These are phyloP conservation scores for Sesia bembeciformis DNA, from an alignment of 2,888 invertebrate species.

Conservation along the genomic window DNA sequence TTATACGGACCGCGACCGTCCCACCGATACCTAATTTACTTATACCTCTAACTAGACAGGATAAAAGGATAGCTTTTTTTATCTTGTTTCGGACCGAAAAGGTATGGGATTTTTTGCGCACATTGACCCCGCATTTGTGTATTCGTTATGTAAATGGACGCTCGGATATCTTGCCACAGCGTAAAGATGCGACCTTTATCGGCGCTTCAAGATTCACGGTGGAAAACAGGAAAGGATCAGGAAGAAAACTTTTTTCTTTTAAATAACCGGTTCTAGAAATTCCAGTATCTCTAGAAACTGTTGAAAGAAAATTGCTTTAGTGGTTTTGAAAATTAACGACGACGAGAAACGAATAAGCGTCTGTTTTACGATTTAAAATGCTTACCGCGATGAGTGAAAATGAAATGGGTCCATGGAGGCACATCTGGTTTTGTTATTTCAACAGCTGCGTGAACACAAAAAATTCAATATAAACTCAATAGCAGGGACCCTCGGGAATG, in stretches of 20 bases:
- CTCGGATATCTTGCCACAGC: not conserved
- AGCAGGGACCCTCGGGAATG: slow-evolving; percentile 32
- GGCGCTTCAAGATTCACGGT: not conserved
- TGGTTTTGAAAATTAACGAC: not conserved
- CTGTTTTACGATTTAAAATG: not conserved
- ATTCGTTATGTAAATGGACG: not conserved
- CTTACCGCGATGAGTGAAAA: slow-evolving; percentile 7
- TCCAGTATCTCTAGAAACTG: too few relatives aligned
- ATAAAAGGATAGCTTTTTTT: slow-evolving; percentile 13
- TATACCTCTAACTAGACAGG: slow-evolving; percentile 20
- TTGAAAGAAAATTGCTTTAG: too few relatives aligned
- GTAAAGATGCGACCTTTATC: not conserved
- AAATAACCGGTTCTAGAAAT: too few relatives aligned
- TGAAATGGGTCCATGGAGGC: slow-evolving; percentile 7
- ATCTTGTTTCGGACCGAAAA: not conserved
- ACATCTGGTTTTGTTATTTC: slow-evolving; percentile 37
- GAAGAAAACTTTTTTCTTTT: too few relatives aligned
- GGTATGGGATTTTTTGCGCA: slow-evolving; percentile 13
- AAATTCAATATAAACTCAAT: slow-evolving; percentile 32
- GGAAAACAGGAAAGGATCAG: not conserved
- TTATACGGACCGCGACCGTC: slow-evolving; percentile 26
- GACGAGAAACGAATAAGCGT: not conserved
- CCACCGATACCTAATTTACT: slow-evolving; percentile 18
- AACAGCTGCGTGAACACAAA: slow-evolving; percentile 29
- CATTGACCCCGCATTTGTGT: not conserved